Evolutionary conservation across 2,797 vertebrate genomes (phyloP).

Genomic region (Hemitrygon akajei): DNA sequence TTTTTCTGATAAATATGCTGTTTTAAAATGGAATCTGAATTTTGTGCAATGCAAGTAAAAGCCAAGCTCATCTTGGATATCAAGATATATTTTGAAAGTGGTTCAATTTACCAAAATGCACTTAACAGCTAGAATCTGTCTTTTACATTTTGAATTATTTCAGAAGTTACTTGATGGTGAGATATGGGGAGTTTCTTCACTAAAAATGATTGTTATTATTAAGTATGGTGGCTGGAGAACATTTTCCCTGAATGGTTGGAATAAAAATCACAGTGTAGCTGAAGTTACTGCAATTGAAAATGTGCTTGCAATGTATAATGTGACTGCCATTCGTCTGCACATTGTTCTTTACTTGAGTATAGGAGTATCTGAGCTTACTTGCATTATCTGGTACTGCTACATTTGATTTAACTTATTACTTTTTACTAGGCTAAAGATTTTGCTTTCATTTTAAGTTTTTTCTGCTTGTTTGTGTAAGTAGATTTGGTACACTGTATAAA

Average conservation of each 20-base stretch:
- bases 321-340: neutral
- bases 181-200: no score
- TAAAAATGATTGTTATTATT: neutral
- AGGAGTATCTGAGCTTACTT: neutral
- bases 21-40: neutral
- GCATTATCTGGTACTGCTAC: neutral
- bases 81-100: neutral
- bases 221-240: neutral
- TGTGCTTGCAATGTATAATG: neutral
- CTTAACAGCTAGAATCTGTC: neutral
- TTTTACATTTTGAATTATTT: neutral
- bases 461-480: neutral
- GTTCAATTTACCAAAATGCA: neutral
- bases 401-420: neutral
- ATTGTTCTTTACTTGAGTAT: neutral
- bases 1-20: neutral
- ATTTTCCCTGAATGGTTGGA: neutral
- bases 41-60: neutral
- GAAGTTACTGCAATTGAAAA: neutral
- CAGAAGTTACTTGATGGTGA: neutral
- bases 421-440: neutral
- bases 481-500: neutral
- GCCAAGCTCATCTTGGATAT: neutral
- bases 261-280: neutral
- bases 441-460: neutral